These are phyloP conservation scores for Perithous albicinctus DNA, from an alignment of 2,888 invertebrate species.

Conservation along the genomic window DNA sequence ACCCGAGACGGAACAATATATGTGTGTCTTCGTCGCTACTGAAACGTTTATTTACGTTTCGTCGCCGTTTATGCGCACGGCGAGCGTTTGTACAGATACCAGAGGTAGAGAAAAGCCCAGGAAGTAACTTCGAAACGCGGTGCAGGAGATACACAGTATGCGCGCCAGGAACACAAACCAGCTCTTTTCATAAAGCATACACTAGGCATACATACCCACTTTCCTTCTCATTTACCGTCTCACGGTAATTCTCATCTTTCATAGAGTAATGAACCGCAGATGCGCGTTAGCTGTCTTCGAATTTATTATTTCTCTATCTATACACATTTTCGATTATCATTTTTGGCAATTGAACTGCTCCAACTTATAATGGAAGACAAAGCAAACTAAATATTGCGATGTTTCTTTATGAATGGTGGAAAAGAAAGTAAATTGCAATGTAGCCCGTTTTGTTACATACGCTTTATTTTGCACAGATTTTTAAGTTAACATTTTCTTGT, in stretches of 20 bases:
- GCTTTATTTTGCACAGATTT: no score
- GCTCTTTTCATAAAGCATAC: conserved; percentile 44
- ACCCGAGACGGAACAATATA: conserved; percentile 55
- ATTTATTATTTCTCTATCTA: not conserved
- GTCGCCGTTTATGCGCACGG: conserved; percentile 56
- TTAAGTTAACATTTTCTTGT: not conserved
- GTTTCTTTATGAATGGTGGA: not conserved
- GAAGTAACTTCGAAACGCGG: conserved; percentile 58
- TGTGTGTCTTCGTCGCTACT: conserved; percentile 50
- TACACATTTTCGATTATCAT: not conserved
- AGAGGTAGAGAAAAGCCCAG: conserved; percentile 56
- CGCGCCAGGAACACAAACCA: conserved; percentile 41
- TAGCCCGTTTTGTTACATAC: no score
- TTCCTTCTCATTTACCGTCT: conserved; percentile 44
- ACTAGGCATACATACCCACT: conserved; percentile 35
- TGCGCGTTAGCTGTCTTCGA: not conserved
- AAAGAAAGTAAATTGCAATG: not conserved
- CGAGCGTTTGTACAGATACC: conserved; percentile 40
- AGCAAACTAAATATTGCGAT: not conserved
- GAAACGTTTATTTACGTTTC: conserved; percentile 62
- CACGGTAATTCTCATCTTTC: conserved; percentile 31
- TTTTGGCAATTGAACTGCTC: not conserved
- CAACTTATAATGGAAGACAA: not conserved
- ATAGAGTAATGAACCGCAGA: conserved; percentile 34
- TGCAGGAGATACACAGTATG: conserved; percentile 14